Base-by-base conservation (phyloP, 1,140 invertebrate genomes). In the Heliconius hewitsoni region DNA sequence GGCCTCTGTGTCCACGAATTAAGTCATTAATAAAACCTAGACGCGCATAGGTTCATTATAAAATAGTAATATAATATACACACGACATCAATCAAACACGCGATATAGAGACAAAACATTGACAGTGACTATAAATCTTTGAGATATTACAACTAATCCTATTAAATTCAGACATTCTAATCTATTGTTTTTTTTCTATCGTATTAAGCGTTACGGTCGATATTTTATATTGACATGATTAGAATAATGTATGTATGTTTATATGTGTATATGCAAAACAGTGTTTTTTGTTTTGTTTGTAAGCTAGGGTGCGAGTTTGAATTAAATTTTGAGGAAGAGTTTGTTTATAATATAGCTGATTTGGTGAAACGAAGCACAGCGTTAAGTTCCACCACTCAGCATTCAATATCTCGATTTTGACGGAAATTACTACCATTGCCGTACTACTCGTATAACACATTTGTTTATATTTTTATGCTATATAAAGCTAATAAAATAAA, bases 51-150 rank as follows among this genome's bases (percentile, higher is more conserved):
- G n/a, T 57, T 57, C 50, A 8, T 52, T 19, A 52, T 52, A 52
- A 52, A 52, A 57, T 23, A 73, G 42, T 46, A 46, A 74, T 74
- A 77, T 70, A 39, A 42, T 71, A 27, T 46, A 50, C 66, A 37
- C 73, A 76, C 34, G 71, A 72, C 76, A 81, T 78, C 73, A 81
- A 81, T 81, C 80, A 81, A 76, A 42, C 23, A 52, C 19, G n/a
- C 55, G 55, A 8, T 57, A 11, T 3, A 23, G n/a, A 73, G 71
- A 79, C 81, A 82, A 82, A 82, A 82, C 77, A 76, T 71, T 82
- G 81, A 82, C 81, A 82, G 77, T 18, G 8, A 23, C 27, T 77
- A 82, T 82, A 82, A 79, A 82, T 82, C 81, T 82, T 57, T 37
- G 16, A 52, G 76, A 57, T 81, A 76, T 74, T 80, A 76, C 66